Evolutionary conservation across 2,888 invertebrate species (phyloP), one percentile per base, ranked within the genome.

Genomic region (Phymatocera aterrima): DNA sequence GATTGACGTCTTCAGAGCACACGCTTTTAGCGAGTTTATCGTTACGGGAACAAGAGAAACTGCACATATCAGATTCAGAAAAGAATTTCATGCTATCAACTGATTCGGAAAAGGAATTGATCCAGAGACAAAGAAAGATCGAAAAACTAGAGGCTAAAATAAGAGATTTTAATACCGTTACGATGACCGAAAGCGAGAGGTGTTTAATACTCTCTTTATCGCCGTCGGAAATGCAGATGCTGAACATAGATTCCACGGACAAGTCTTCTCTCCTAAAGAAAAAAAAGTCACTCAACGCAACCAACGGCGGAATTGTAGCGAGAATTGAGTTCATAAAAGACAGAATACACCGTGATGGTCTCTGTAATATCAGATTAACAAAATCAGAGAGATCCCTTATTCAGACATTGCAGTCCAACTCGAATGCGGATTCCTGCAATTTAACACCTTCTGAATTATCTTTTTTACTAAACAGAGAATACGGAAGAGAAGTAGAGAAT

Each of bases 101-200:
- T 1, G 75, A 75, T 28, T 57, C 40, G 18, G 43, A 60, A 8
- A 75, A 60, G 43, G 75, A 75, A 15, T 24, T 75, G 28, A 75
- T 75, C 40, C 60, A 54, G 37, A 75, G 75, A 57, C 75, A 60
- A 10, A 57, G 57, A 43, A 75, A 54, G 3, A 75, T 75, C 24
- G 57, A 75, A 51, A 37, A 28, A n/a, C 40, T 75, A 15, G 57
- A 75, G n/a, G 24, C 57, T 10, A 72, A 72, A 34, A 75, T 79
- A 5, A 74, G 78, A n/a, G 60, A 61, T 46, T 37, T 80, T n/a
- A 74, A 79, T 70, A 78, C 61, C 10, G 65, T 78, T 5, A 21
- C 68, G 2, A 54, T 78, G 70, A 78, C 51, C 18, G 54, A 68
- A n/a, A 78, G 57, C 37, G 61, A 60, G 24, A 37, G 54, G 40